phyloP scores from a whole-genome alignment of 1,140 invertebrate species.

The Drepana arcuata region DNA sequence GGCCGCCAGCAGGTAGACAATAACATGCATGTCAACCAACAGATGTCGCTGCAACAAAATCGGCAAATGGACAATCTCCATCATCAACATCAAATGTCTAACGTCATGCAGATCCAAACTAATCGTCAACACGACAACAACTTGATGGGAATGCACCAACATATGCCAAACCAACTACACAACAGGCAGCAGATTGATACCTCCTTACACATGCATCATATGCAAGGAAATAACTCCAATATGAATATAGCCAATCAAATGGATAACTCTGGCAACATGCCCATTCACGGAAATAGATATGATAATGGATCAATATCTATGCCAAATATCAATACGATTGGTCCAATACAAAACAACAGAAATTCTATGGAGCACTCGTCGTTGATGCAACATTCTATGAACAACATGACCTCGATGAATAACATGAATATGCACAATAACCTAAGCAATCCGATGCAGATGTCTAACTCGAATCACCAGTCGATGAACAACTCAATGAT shows the following conservation, averaged over 20 bases:
- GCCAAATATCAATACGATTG: constrained; percentile 53
- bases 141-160: constrained; percentile 57
- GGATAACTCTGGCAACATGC: constrained; percentile 38
- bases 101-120: constrained; percentile 60
- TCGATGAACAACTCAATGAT: constrained; percentile 49
- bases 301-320: constrained; percentile 53
- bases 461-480: constrained; percentile 48
- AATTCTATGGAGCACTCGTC: constrained; percentile 47
- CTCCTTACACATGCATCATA: constrained; percentile 62
- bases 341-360: constrained; percentile 60
- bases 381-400: constrained; percentile 61
- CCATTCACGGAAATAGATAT: constrained; percentile 50
- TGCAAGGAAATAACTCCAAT: constrained; percentile 42
- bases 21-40: constrained; percentile 56
- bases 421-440: constrained; percentile 57
- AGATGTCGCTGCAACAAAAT: constrained; percentile 55
- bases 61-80: constrained; percentile 58
- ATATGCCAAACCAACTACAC: constrained; percentile 57
- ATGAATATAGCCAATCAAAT: constrained; percentile 48
- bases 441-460: constrained; percentile 46
- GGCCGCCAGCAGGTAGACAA: constrained; percentile 47
- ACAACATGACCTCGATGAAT: constrained; percentile 47
- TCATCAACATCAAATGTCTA: constrained; percentile 60
- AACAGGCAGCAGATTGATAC: constrained; percentile 62
- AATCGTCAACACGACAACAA: constrained; percentile 50